These are phyloP conservation scores for Brenthis ino DNA, from an alignment of 2,888 invertebrate species.

Conservation along the genomic window DNA sequence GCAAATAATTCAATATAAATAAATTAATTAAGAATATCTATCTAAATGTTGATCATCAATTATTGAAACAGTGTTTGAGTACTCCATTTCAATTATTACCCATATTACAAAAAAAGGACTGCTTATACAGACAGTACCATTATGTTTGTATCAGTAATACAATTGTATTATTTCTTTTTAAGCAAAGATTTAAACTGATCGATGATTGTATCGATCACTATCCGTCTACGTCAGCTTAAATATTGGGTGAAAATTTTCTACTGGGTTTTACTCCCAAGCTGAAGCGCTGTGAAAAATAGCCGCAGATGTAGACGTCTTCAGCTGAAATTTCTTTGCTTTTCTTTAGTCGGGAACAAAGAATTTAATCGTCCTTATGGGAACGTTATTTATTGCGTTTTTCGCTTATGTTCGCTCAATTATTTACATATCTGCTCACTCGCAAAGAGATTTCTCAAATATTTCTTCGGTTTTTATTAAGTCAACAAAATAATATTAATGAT, in stretches of 20 bases:
- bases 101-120: too few relatives aligned
- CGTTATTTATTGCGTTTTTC: constrained; percentile 60
- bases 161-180: background rate
- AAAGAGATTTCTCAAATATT: background rate
- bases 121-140: too few relatives aligned
- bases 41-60: too few relatives aligned
- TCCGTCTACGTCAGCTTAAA: constrained; percentile 46
- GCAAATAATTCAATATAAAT: too few relatives aligned
- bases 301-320: constrained; percentile 64
- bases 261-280: constrained; percentile 44
- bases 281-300: constrained; percentile 67
- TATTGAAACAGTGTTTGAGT: too few relatives aligned
- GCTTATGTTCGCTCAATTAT: constrained; percentile 44
- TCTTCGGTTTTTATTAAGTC: background rate
- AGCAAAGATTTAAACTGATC: background rate
- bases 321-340: constrained; percentile 55
- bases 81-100: too few relatives aligned
- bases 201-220: constrained; percentile 35
- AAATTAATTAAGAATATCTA: too few relatives aligned
- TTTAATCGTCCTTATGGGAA: constrained; percentile 63
- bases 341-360: constrained; percentile 58
- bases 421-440: constrained; percentile 24
- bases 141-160: background rate
- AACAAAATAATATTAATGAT: too few relatives aligned
- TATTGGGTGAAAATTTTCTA: constrained; percentile 40